Base-by-base conservation (phyloP, 2,797 vertebrate genomes). In the Thalassophryne amazonica region DNA sequence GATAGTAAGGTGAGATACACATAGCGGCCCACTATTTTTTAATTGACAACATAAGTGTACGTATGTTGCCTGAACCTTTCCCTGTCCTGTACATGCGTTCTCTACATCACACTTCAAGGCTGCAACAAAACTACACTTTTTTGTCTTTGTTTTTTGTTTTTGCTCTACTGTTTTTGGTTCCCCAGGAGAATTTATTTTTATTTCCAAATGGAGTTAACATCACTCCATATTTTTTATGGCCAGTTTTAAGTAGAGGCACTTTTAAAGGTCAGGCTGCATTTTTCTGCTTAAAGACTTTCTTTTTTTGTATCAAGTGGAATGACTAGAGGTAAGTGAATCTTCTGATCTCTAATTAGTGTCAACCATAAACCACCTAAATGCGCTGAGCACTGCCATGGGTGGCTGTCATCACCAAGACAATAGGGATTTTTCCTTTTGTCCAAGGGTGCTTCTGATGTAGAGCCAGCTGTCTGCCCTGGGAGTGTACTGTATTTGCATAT, bases 341-440 rank as follows among this genome's bases (percentile, higher is more conserved):
- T 58, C 60, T 34, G 39, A 63, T 73, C 67, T 79, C 62, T 80
- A 80, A 85, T 86, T 85, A 78, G 73, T 57, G 58, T 43, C 59
- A 64, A 71, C 80, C 60, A 68, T 80, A 82, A 85, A 83, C 78
- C 80, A 68, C 37, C 21, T 7, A 38, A 47, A 57, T 56, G 71
- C 49, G 21, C 67, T 20, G 69, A 64, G 72, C 47, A 28, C 43
- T 68, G 72, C 73, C 70, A 82, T 1, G 81, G 78, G 60, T 74
- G 76, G 58, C 69, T 80, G 71, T 60, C 41, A 57, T 79, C 59
- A 68, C 78, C 66, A 30, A 29, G 45, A 78, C 76, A 77, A 71
- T 77, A 65, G 72, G 71, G 62, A 78, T 77, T 76, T 82, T 65
- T 68, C 64, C 76, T 37, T 74, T 73, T 74, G 63, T 75, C 64